A percentile compares a stretch with the other conserved stretches of the same genome.
Conservation (phyloP, 1,140 invertebrate species). For the Tetramorium parvispinum region DNA sequence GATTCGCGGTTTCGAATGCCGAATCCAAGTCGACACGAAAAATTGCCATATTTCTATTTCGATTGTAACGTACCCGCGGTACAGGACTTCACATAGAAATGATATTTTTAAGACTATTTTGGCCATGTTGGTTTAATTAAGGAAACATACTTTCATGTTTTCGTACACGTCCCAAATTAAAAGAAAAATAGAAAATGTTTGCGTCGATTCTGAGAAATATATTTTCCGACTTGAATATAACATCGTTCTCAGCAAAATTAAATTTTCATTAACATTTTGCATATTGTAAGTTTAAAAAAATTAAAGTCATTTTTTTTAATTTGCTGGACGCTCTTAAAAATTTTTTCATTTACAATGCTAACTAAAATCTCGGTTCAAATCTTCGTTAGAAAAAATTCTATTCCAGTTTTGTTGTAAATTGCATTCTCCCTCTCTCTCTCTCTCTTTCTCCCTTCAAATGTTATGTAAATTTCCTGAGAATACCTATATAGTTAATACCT, state of each 20-base stretch:
- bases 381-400: background rate
- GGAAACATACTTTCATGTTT: conserved; percentile 11
- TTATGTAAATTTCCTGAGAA: background rate
- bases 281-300: background rate
- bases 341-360: background rate
- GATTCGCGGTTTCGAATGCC: conserved; percentile 42
- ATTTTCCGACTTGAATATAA: background rate
- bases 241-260: background rate
- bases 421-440: background rate
- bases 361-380: background rate
- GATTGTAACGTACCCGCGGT: conserved; percentile 27
- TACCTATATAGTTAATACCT: no score
- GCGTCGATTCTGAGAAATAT: background rate
- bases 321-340: background rate
- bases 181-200: background rate
- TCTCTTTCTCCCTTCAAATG: background rate
- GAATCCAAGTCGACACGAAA: conserved; percentile 35
- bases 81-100: conserved; percentile 33
- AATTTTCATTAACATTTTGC: background rate
- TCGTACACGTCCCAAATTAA: background rate
- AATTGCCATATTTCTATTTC: conserved; percentile 46
- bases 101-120: conserved; percentile 11
- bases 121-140: conserved; percentile 38
- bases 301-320: conserved; percentile 1
- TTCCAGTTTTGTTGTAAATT: background rate